Evolutionary conservation across 2,797 vertebrate species (phyloP), one percentile per base, ranked within the genome.

Genomic region (Hipposideros larvatus): DNA sequence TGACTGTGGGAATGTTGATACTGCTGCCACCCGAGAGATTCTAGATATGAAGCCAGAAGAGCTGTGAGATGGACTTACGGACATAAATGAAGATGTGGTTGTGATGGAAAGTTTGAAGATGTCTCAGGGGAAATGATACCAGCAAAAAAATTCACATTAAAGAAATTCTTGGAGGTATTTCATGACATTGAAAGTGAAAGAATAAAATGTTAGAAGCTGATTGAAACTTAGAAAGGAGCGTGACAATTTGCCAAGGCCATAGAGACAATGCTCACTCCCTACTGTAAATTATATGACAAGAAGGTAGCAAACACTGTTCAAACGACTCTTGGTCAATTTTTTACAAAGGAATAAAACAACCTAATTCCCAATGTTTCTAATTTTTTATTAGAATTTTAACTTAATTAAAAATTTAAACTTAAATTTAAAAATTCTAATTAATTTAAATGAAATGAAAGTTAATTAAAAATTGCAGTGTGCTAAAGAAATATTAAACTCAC

Each of bases 81-180:
- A 59, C 41, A 28, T 48, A 59, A 82, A 71, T 24, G 48, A 94
- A 68, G 68, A n/a, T 46, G 41, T 22, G 57, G 55, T 48, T 78
- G 55, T 87, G 63, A 71, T 16, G 28, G 31, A 71, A 55, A 37
- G 19, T 43, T 18, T 73, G 43, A 63, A 41, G n/a, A 73, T 74
- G 31, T 59, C 59, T 28, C 55, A 92, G 53, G 59, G 24, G 77
- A 91, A 96, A 80, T 28, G 46, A 91, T 57, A 41, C 31, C 77
- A 78, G 63, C 43, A 57, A 91, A 96, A 94, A 78, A n/a, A 6
- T 66, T 75, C 51, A 61, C 59, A 53, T n/a, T 83, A 53, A 77
- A 70, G 77, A 28, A 88, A 83, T 77, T 92, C 53, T 66, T 68
- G 61, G 94, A 77, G 43, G 24, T 92, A 77, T 31, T 63, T 92